Base-by-base conservation (phyloP, 2,888 invertebrate genomes). In the Mythimna albipuncta region DNA sequence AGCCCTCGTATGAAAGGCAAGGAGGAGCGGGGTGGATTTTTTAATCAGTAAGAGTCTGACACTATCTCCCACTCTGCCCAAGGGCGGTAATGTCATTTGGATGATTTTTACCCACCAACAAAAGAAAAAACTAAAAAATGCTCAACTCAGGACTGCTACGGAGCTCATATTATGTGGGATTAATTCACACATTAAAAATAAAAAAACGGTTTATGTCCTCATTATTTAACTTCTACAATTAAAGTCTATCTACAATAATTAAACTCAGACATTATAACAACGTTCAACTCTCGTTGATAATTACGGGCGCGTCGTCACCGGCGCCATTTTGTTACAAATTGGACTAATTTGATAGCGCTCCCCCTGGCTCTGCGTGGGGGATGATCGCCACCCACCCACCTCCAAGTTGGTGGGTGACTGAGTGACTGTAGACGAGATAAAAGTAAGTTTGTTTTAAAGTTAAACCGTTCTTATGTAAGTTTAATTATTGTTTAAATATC, bases 291-390 rank as follows among this genome's bases (percentile, higher is more conserved):
- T 50, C 11, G 69, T 64, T 75, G 59, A 82, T 89, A 87, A 88
- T 89, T 86, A 83, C 72, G n/a, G 35, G 6, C 19, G 61, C 68
- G 67, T 86, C 84, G 90, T 89, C 86, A 85, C 81, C 83, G 70
- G 78, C 89, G 89, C 90, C 91, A 90, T 92, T 93, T 91, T 88
- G 88, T 77, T 67, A 79, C 92, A 93, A 93, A 93, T 93, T 93
- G 88, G 86, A 92, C 93, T 89, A 94, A 93, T 94, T 91, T 87
- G 64, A 78, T 71, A 64, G 32, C 57, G 35, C 68, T 59, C 64
- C 72, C 77, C 69, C 75, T 68, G 75, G 77, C 69, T 52, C 19
- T 21, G 19, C 10, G 19, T 52, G 6, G 21, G 35, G 71, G 69
- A 64, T 26, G 54, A 13, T 4, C 0, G 5, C 35, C 35, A 21